phyloP scores from a whole-genome alignment of 2,113 vertebrate genomes.

The Amphilophus citrinellus region DNA sequence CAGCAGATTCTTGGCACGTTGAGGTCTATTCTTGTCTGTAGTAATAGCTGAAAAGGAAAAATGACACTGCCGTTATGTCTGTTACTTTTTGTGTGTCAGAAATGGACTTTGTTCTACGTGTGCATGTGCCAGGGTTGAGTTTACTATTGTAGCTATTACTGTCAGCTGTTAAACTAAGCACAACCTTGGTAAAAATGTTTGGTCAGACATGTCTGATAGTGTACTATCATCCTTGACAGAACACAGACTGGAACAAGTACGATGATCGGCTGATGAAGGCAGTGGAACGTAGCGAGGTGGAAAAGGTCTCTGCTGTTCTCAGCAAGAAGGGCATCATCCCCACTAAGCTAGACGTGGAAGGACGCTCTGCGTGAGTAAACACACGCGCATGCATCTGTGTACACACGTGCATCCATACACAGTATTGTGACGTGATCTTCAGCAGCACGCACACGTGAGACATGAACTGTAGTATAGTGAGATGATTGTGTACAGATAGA shows the following conservation, averaged over 20 bases:
- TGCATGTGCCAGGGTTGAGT: background rate
- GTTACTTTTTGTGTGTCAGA: background rate
- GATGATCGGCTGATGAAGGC: slow-evolving; percentile 98
- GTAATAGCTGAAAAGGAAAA: slow-evolving; percentile 7
- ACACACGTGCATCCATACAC: background rate
- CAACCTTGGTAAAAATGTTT: background rate
- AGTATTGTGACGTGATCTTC: background rate
- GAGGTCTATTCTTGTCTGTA: slow-evolving; percentile 14
- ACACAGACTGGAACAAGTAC: slow-evolving; percentile 97
- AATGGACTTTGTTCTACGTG: background rate
- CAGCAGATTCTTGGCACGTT: slow-evolving; percentile 51
- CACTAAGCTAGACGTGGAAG: slow-evolving; percentile 94
- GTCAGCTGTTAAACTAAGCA: background rate
- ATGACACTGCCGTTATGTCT: background rate
- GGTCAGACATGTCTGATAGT: slow-evolving; percentile 18
- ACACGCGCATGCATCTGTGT: background rate
- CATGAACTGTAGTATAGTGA: background rate
- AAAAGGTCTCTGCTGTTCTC: slow-evolving; percentile 92
- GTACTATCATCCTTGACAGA: slow-evolving; percentile 67
- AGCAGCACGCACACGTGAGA: accelerated
- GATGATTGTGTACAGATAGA: background rate
- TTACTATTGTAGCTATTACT: background rate
- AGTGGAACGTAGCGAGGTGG: slow-evolving; percentile 93
- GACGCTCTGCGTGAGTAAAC: slow-evolving; percentile 93
- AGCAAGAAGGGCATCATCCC: slow-evolving; percentile 93